These are phyloP conservation scores for Trichonephila inaurata DNA, from an alignment of 1,140 invertebrate species.

Conservation along the genomic window DNA sequence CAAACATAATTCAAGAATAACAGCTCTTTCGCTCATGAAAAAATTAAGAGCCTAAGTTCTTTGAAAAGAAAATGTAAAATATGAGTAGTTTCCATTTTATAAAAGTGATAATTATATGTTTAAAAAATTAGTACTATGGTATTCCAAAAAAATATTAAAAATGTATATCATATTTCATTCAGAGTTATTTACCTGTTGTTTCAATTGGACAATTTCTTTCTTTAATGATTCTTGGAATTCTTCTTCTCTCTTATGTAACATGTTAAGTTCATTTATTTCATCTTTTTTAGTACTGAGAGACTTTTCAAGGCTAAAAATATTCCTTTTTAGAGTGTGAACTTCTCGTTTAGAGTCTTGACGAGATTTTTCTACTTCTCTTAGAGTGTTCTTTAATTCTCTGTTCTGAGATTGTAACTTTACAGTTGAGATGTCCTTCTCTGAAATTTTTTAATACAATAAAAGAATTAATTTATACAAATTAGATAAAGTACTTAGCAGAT, in stretches of 20 bases:
- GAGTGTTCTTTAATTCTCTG: background rate
- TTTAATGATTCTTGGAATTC: slow-evolving; percentile 46
- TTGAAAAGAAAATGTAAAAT: too few species aligned
- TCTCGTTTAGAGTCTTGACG: slow-evolving; percentile 37
- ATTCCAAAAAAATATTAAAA: too few species aligned
- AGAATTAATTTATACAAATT: background rate
- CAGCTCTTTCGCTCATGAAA: too few species aligned
- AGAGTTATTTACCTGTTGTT: slow-evolving; percentile 50
- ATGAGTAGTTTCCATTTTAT: too few species aligned
- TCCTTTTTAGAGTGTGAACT: slow-evolving; percentile 25
- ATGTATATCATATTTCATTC: too few species aligned
- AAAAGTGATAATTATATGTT: too few species aligned
- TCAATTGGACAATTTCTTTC: slow-evolving; percentile 50
- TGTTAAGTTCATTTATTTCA: slow-evolving; percentile 44
- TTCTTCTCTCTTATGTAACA: slow-evolving; percentile 34
- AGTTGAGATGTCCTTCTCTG: background rate
- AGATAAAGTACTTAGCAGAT: background rate
- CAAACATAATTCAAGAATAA: too few species aligned
- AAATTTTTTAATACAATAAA: background rate
- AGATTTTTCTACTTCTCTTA: slow-evolving; percentile 40
- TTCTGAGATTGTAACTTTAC: slow-evolving; percentile 29
- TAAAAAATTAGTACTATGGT: too few species aligned
- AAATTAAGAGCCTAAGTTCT: too few species aligned
- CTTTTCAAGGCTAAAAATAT: slow-evolving; percentile 15
- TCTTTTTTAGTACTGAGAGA: slow-evolving; percentile 19